Evolutionary conservation across 1,140 invertebrate genomes (phyloP), one percentile per base, ranked within the genome.

Genomic region (Latrodectus geometricus): DNA sequence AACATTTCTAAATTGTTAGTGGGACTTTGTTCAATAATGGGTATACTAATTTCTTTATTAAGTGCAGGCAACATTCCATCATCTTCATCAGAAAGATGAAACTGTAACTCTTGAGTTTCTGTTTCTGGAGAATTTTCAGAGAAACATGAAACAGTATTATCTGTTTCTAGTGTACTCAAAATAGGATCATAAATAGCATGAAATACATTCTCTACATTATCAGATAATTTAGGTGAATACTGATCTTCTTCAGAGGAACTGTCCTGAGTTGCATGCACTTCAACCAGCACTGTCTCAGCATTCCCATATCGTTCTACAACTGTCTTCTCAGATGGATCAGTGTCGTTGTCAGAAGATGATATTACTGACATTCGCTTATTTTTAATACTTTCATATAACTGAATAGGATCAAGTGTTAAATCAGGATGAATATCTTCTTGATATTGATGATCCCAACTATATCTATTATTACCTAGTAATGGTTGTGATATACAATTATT

Each of bases 241-340:
- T 54, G 79, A 20, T 81, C 86, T 75, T 81, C 86, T 52, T 82
- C 78, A 65, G 72, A 75, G 35, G 86, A 87, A 66, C 86, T 87
- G 9, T 88, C 88, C 74, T 88, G 87, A 15, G 88, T 88, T 20
- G 88, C 88, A 86, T 89, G 88, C 48, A 89, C 88, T 75, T 89
- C 88, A 14, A 88, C 88, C 48, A 89, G 73, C 4, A 89, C 79
- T 50, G 88, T 89, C 65, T 88, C 87, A 56, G 88, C 87, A 88
- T 88, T 89, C 20, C 88, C 88, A 80, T 88, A 89, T 61, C 88
- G 73, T 80, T 89, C 88, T 50, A 88, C 88, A 61, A 88, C 76
- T n/a, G 84, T 84, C 74, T 77, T 83, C 7, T 73, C 74, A n/a
- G 66, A 35, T 7, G 52, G 17, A 52, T 82, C 86, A 70, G 68